Evolutionary conservation across 2,888 invertebrate genomes (phyloP), one percentile per base, ranked within the genome.

Genomic region (Pachydiplax longipennis): DNA sequence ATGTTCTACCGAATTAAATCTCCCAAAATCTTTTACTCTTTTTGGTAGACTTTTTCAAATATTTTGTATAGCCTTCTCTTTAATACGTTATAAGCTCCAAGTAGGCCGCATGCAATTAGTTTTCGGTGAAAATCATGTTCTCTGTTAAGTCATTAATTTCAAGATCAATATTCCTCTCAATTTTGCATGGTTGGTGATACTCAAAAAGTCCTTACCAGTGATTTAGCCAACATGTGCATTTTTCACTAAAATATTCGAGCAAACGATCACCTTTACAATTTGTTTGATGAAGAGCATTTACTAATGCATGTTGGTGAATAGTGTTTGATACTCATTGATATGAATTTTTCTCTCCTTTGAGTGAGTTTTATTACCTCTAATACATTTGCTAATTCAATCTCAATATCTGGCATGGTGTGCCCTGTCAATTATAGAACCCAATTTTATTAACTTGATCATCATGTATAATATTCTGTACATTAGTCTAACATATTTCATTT

Each of bases 131-230:
- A 87, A 22, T 61, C 87, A 31, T 61, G 58, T 87, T 87, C 61
- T 87, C 37, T 87, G 37, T 87, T 37, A 58, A 61, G n/a, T 35
- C 37, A 22, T 40, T n/a, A 40, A 37, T 61, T 61, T n/a, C 65
- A 87, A 37, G 58, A 65, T 35, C 35, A 25, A 53, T 12, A 61
- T 58, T 83, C n/a, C 61, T 61, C 61, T 61, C 22, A 18, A 37
- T 73, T 58, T n/a, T 87, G 87, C 87, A 87, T 87, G 87, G 37
- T 61, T 87, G 22, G 61, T 61, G 2, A 87, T 61, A 65, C 61
- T 61, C 37, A 31, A 6, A n/a, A 31, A 31, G 37, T 73, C 73
- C 10, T 61, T 37, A 13, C 3, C 37, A 73, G 87, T 61, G 58
- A 58, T 35, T 58, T 87, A 87, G 61, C 37, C 87, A 58, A 37